These are phyloP conservation scores for Uria lomvia DNA, from an alignment of 2,113 vertebrate genomes.

Conservation along the genomic window DNA sequence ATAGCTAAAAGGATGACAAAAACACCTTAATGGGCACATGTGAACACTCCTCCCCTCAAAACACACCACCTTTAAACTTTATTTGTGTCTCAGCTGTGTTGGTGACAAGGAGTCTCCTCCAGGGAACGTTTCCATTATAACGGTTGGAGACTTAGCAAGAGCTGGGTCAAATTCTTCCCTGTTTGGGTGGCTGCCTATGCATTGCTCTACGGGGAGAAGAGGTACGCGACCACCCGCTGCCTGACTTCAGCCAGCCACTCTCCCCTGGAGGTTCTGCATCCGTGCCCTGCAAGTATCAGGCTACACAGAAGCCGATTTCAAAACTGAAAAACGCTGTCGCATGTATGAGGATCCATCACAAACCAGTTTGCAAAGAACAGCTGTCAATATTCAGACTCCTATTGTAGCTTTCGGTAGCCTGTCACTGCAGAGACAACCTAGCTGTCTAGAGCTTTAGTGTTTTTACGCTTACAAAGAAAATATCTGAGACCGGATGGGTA, in stretches of 20 bases:
- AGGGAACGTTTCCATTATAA: neutral
- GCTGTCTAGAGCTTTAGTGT: neutral
- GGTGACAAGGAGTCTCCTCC: neutral
- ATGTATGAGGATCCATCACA: neutral
- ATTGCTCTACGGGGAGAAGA: neutral
- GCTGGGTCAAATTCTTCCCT: neutral
- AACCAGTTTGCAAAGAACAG: neutral
- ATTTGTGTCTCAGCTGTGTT: neutral
- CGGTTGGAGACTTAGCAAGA: neutral
- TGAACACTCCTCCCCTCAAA: neutral
- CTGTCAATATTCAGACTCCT: neutral
- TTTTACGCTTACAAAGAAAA: neutral
- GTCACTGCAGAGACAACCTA: neutral
- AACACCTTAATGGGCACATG: neutral
- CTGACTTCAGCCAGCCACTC: too few relatives aligned
- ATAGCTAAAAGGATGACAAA: neutral
- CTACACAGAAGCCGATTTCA: neutral
- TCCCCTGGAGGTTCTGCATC: neutral
- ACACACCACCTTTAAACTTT: neutral
- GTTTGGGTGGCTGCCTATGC: too few relatives aligned
- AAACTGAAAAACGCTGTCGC: neutral
- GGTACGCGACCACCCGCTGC: accelerated
- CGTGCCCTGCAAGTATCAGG: neutral
- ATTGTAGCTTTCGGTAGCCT: neutral
- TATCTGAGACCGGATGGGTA: neutral